Conservation (phyloP, 1,140 invertebrate genomes). For the Holotrichia oblita region DNA sequence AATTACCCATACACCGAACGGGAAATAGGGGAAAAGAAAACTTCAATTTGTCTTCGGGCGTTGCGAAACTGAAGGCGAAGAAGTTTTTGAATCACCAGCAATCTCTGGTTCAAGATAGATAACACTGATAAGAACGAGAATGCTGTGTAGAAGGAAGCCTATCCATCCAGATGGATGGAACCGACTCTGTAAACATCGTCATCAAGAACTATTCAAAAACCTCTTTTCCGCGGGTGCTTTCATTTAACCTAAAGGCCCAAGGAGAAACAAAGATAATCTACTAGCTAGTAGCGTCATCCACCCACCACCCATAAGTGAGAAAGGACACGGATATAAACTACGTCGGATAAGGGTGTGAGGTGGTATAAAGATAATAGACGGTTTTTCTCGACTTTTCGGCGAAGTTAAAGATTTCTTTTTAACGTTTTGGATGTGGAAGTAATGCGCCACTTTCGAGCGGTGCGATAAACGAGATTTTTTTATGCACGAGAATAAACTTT, state of each 20-base stretch:
- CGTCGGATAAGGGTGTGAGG: not conserved
- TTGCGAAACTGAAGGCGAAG: slow-evolving; percentile 1
- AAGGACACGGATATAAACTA: slow-evolving; percentile 12
- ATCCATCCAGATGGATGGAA: slow-evolving; percentile 24
- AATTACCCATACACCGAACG: not conserved
- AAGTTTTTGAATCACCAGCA: slow-evolving; percentile 28
- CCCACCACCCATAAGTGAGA: not conserved
- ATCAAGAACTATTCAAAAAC: slow-evolving; percentile 34
- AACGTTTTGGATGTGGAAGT: slow-evolving; percentile 1
- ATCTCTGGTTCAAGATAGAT: slow-evolving; percentile 24
- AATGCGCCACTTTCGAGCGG: not conserved
- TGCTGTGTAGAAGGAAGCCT: not conserved
- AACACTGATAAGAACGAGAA: slow-evolving; percentile 29
- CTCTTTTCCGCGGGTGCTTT: slow-evolving; percentile 6
- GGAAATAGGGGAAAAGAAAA: not conserved
- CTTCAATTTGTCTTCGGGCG: slow-evolving; percentile 22
- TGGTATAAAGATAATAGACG: slow-evolving; percentile 25
- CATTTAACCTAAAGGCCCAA: slow-evolving; percentile 33
- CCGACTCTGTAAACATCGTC: slow-evolving; percentile 29
- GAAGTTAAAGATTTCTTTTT: slow-evolving; percentile 31
- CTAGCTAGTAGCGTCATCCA: not conserved
- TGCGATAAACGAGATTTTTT: slow-evolving; percentile 32
- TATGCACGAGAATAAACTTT: slow-evolving; percentile 19
- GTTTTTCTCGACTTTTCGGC: slow-evolving; percentile 32
- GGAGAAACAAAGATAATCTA: slow-evolving; percentile 36